These are phyloP conservation scores for Zaprionus inermis DNA, from an alignment of 1,140 invertebrate genomes.

Conservation along the genomic window DNA sequence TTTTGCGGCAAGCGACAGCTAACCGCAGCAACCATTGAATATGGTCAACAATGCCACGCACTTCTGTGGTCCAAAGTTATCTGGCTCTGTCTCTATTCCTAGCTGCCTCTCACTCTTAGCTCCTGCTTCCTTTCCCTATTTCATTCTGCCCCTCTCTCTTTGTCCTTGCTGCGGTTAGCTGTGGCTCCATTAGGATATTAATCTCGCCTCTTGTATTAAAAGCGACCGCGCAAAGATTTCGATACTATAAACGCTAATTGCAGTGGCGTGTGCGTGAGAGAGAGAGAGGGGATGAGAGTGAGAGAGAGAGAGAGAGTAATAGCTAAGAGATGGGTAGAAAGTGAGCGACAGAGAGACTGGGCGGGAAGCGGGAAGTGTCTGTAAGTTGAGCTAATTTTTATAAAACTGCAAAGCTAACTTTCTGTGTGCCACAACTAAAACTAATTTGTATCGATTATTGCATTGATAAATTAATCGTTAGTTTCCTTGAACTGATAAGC, in stretches of 20 bases:
- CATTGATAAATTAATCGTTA: neutral
- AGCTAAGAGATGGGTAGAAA: too few relatives aligned
- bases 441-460: neutral
- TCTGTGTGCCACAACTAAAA: neutral
- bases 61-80: constrained; percentile 43
- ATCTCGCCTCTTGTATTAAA: neutral
- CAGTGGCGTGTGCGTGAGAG: neutral
- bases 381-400: too few relatives aligned
- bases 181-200: constrained; percentile 18
- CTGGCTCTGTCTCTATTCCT: neutral
- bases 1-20: constrained; percentile 20
- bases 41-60: constrained; percentile 72
- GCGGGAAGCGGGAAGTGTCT: neutral
- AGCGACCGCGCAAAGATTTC: neutral
- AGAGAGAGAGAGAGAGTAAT: neutral
- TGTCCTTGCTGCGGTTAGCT: constrained; percentile 9
- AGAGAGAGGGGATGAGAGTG: neutral
- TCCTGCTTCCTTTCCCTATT: neutral
- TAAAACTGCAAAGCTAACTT: neutral
- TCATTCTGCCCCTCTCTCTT: neutral
- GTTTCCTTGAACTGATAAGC: neutral
- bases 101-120: neutral
- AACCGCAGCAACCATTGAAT: constrained; percentile 65
- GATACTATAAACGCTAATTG: neutral
- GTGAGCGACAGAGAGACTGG: neutral